Evolutionary conservation across 2,113 vertebrate species (phyloP), one percentile per base, ranked within the genome.

Genomic region (Menidia beryllina): DNA sequence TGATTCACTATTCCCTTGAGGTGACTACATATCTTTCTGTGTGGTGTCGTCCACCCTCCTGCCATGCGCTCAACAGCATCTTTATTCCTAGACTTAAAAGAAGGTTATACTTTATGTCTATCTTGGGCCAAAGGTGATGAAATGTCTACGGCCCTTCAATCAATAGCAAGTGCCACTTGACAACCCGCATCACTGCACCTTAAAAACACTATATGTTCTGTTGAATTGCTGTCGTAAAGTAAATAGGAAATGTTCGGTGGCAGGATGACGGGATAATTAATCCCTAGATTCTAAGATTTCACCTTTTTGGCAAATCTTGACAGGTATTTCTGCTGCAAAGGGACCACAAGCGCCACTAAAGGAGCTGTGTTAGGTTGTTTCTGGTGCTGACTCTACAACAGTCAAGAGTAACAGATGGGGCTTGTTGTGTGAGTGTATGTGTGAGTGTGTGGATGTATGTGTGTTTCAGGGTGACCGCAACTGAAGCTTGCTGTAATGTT

Each of bases 311-410:
- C 59, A 84, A 71, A 83, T 84, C 62, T 88, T 83, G 79, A 83
- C 69, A 76, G 60, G 59, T 77, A 57, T 75, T 86, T 84, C 49
- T 83, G 71, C 78, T 24, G 79, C 86, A 77, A 50, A 41, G 62
- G 64, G 71, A 55, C 47, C 14, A 68, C 25, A 2, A 57, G 69
- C 25, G 11, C 56, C 69, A 67, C 67, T 5, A 77, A 88, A 89
- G 69, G 41, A 82, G 81, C 86, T 91, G 85, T n/a, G 81, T 71
- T 86, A 0, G 39, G 78, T 70, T 75, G 58, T 85, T 89, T 88
- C 88, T 79, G 75, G 47, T 90, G 88, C 89, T 91, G 89, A 90
- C 77, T 10, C 61, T 1, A 75, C 87, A 83, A 83, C 72, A 85
- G 69, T 74, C 41, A 34, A 62, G 78, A 69, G 70, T 82, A 86